Evolutionary conservation across 2,113 vertebrate species (phyloP), one percentile per base, ranked within the genome.

Genomic region (Cacatua alba): DNA sequence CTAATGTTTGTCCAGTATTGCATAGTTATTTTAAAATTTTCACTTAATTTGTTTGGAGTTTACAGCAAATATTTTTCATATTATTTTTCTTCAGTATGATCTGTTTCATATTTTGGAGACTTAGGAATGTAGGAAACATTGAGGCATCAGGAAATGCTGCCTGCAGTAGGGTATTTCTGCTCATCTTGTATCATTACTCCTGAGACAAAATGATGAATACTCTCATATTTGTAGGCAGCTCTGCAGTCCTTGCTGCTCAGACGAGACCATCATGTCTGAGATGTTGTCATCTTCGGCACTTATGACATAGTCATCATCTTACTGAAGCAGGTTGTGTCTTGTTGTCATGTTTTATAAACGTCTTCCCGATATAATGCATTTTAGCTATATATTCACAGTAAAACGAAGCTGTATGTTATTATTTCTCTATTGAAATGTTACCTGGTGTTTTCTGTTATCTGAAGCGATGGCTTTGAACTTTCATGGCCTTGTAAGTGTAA

Each of bases 1-100:
- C 74, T 89, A 60, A 79, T 96, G 80, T 87, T 96, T 92, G 69
- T 97, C 95, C 88, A 93, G 72, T 85, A 71, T 75, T 92, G 52
- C 60, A 31, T 35, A 57, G 77, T 92, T 94, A 93, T 90, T 96
- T 96, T 97, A 86, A 91, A 91, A 92, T 96, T 97, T 89, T 96
- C 94, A 92, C 92, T 87, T 95, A 65, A 95, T 95, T 96, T 94
- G 82, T 95, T 97, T 95, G 88, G 94, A 86, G 72, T 95, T 96
- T 93, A 37, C 80, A 62, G 80, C 60, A 21, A 96, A 72, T 93
- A 75, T 62, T 93, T 96, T 84, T 96, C 60, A 7, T 82, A 26
- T 83, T 94, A 49, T 92, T 94, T 91, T 93, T 91, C 74, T 81
- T 80, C 64, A 0, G 15, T 84, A 69, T 92, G 90, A 84, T 96